These are phyloP conservation scores for Callorhinus ursinus DNA, from an alignment of 2,113 vertebrate species.

Conservation along the genomic window DNA sequence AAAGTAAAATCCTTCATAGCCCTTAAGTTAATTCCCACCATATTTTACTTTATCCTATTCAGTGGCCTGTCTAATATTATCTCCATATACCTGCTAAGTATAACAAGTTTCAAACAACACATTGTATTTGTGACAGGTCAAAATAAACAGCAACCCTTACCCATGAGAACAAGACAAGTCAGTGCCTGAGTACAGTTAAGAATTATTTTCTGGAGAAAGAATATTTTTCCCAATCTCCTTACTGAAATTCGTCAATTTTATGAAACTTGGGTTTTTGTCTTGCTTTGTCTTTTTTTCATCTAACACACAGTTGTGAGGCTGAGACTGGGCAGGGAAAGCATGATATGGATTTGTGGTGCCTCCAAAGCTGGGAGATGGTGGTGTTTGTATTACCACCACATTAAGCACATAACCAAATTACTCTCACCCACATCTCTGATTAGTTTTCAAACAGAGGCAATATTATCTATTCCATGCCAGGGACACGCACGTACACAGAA, in stretches of 20 bases:
- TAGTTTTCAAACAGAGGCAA: constrained; percentile 41
- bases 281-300: background rate
- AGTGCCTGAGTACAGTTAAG: constrained; percentile 66
- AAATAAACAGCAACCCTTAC: constrained; percentile 88
- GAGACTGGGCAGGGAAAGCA: background rate
- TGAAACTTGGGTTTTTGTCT: constrained; percentile 11
- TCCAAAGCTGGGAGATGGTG: background rate
- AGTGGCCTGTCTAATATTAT: constrained; percentile 84
- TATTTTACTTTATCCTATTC: constrained; percentile 85
- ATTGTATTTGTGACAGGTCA: constrained; percentile 88
- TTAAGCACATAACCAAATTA: constrained; percentile 8
- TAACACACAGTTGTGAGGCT: background rate
- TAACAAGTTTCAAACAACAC: constrained; percentile 90
- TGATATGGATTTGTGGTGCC: background rate
- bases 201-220: constrained; percentile 71
- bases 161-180: constrained; percentile 82
- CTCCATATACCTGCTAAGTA: constrained; percentile 87
- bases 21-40: constrained; percentile 85
- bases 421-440: constrained; percentile 47
- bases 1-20: constrained; percentile 73
- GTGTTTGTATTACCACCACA: background rate
- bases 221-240: background rate
- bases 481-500: background rate
- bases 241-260: constrained; percentile 41
- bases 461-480: background rate